Conservation (phyloP, 2,888 invertebrate species). For the Uropetala carovei region DNA sequence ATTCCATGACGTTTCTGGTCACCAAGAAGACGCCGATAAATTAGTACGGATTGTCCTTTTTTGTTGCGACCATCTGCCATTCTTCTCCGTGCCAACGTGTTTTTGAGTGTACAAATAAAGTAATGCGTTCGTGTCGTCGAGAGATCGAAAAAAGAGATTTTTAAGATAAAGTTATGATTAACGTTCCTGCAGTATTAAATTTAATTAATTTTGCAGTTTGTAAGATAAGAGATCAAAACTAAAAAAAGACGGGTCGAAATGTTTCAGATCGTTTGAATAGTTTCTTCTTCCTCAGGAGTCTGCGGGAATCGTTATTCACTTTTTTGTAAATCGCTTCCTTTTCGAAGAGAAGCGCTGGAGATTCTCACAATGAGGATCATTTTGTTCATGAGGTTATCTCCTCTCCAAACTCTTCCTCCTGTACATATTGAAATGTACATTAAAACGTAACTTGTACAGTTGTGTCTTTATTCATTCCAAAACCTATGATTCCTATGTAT, state of each 20-base stretch:
- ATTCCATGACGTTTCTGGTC: background rate
- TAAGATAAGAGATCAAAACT: background rate
- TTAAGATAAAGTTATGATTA: background rate
- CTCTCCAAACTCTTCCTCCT: constrained; percentile 50
- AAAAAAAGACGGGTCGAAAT: constrained; percentile 23
- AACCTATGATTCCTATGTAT: background rate
- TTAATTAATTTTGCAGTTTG: constrained; percentile 17
- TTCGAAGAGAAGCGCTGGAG: constrained; percentile 27
- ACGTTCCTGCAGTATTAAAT: constrained; percentile 46
- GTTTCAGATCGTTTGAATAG: background rate
- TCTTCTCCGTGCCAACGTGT: constrained; percentile 15
- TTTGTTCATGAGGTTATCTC: constrained; percentile 47
- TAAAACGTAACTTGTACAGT: constrained; percentile 42
- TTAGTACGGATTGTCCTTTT: background rate
- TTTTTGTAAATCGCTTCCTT: constrained; percentile 39
- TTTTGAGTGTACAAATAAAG: constrained; percentile 13
- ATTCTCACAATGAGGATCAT: constrained; percentile 55
- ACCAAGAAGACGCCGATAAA: background rate
- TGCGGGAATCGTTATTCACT: constrained; percentile 7
- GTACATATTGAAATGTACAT: constrained; percentile 62
- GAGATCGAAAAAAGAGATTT: background rate
- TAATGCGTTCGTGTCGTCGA: background rate
- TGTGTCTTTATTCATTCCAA: background rate
- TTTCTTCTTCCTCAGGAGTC: background rate
- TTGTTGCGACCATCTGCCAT: constrained; percentile 2